Evolutionary conservation across 2,888 invertebrate genomes (phyloP), one percentile per base, ranked within the genome.

Genomic region (Deilephila elpenor): DNA sequence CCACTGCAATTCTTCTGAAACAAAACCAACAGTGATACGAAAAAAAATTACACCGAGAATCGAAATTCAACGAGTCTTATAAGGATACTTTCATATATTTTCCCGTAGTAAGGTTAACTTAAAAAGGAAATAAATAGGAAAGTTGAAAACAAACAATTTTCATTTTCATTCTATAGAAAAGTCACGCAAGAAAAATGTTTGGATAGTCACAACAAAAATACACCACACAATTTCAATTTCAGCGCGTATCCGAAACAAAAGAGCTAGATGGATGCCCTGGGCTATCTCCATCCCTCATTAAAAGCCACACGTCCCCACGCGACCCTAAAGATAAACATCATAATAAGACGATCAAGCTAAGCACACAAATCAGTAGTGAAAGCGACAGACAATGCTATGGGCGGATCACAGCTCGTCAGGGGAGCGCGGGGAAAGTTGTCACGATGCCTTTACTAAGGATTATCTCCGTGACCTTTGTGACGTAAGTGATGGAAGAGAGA

Each of bases 281-380:
- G 56, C 56, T n/a, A n/a, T n/a, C 56, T 53, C 59, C 34, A 59
- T 64, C 20, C 32, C 32, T 34, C 56, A 56, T 56, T 62, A 56
- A 19, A 25, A 64, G 51, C 61, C 32, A 53, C 29, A 51, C 6
- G 20, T 59, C 56, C 5, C n/a, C 59, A 67, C 25, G 25, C 37
- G 56, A 72, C 56, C 64, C 29, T 62, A 17, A 17, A 62, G 34
- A 25, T 51, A 67, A 67, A 67, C 67, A 44, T 53, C 51, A 20
- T 61, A 71, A 73, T 71, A 61, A 32, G 56, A 44, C 70, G 59
- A 73, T 62, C 53, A 60, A 56, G 53, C 37, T 37, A 53, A 73
- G 61, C 70, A 71, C 62, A 29, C 29, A 70, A 73, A 71, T 71
- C 56, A 71, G 56, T 32, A 75, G 77, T 71, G 76, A 78, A 76